Percentiles rank a stretch among this genome's conserved stretches.
These are phyloP conservation scores for Scleropages formosus DNA, from an alignment of 2,797 vertebrate species.

Conservation along the genomic window DNA sequence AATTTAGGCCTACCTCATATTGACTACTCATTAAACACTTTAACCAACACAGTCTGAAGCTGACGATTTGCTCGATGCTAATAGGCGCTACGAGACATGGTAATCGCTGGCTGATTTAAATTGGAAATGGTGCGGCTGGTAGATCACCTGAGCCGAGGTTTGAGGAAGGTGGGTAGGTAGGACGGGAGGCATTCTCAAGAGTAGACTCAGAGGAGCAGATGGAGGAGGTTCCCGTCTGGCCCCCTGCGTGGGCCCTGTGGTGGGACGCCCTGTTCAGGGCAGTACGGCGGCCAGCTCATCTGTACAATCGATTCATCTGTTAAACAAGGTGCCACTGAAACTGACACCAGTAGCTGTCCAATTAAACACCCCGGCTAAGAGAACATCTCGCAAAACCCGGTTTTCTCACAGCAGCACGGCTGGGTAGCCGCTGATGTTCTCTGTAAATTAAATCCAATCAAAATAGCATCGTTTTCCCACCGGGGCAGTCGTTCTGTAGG, in stretches of 20 bases:
- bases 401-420: not conserved
- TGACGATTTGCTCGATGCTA: not conserved
- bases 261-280: not conserved
- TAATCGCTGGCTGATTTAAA: not conserved
- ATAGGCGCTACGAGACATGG: not conserved
- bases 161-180: not conserved
- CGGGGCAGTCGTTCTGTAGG: constrained; percentile 8
- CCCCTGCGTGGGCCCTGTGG: not conserved
- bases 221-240: not conserved
- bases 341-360: constrained; percentile 13
- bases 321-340: not conserved
- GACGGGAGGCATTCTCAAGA: too few relatives aligned
- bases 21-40: constrained; percentile 4
- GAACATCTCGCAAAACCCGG: not conserved
- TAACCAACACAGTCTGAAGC: not conserved
- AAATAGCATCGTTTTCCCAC: constrained; percentile 18
- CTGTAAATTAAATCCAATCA: constrained; percentile 27
- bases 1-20: not conserved
- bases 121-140: not conserved
- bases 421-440: not conserved
- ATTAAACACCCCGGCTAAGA: constrained; percentile 3
- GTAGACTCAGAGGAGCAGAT: not conserved
- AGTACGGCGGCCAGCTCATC: not conserved
- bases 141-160: not conserved
- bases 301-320: not conserved